Percentiles rank a stretch among this genome's conserved stretches.
These are phyloP conservation scores for Cirrhinus mrigala DNA, from an alignment of 2,797 vertebrate genomes.

Conservation along the genomic window DNA sequence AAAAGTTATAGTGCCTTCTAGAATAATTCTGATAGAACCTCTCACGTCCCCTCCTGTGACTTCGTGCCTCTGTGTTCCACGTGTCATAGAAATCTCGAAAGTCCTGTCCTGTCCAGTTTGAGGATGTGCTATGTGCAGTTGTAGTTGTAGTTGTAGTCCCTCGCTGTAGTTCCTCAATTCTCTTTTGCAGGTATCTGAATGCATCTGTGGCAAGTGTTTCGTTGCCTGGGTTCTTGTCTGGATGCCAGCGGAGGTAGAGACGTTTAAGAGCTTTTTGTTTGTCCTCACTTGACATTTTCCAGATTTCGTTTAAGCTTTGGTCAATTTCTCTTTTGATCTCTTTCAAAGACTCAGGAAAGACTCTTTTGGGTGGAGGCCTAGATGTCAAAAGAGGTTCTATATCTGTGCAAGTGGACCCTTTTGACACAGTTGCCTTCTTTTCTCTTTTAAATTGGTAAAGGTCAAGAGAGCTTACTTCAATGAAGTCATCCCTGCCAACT, in stretches of 20 bases:
- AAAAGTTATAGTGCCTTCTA: constrained; percentile 75
- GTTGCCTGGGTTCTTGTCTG: constrained; percentile 81
- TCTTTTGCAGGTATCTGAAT: constrained; percentile 77
- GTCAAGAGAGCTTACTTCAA: constrained; percentile 77
- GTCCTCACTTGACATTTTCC: constrained; percentile 74
- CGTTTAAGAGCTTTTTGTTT: constrained; percentile 76
- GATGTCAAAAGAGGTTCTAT: constrained; percentile 51
- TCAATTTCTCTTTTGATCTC: constrained; percentile 83
- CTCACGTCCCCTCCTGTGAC: constrained; percentile 70
- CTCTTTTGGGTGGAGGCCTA: constrained; percentile 34
- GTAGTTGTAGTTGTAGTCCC: constrained; percentile 36
- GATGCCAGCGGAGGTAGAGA: constrained; percentile 82
- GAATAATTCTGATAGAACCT: constrained; percentile 60
- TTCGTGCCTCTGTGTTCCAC: constrained; percentile 79
- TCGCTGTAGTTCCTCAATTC: constrained; percentile 66
- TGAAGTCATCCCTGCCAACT: constrained; percentile 67
- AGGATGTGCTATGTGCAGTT: constrained; percentile 46
- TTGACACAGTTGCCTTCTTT: not conserved
- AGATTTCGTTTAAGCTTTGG: constrained; percentile 74
- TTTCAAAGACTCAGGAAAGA: constrained; percentile 67
- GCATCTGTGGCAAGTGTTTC: constrained; percentile 70
- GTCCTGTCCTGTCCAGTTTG: not conserved
- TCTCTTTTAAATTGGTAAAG: constrained; percentile 80
- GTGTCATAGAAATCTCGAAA: constrained; percentile 64
- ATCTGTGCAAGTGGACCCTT: constrained; percentile 55